Conservation (phyloP, 2,113 vertebrate species). For the Dascyllus trimaculatus region DNA sequence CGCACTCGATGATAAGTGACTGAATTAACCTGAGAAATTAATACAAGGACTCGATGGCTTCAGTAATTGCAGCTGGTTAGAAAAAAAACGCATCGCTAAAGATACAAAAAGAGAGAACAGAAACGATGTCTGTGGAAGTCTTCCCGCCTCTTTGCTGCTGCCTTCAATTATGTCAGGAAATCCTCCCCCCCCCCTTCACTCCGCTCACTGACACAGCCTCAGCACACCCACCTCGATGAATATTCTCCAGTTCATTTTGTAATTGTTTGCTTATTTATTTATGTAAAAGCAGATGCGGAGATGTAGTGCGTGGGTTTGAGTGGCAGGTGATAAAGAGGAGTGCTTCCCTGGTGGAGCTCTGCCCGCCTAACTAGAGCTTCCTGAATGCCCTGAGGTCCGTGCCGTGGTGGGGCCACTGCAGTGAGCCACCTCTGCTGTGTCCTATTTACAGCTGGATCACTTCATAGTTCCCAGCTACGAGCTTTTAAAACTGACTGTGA, state of each 20-base stretch:
- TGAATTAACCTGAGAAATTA: constrained; percentile 20
- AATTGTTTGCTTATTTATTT: constrained; percentile 44
- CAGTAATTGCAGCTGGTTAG: constrained; percentile 21
- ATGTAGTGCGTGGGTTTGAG: constrained; percentile 34
- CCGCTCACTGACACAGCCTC: constrained; percentile 13
- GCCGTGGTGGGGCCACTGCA: too few species aligned
- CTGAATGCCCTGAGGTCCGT: too few species aligned
- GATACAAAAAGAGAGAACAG: not conserved
- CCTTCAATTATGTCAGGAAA: constrained; percentile 22
- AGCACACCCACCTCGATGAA: constrained; percentile 47
- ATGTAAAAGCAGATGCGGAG: constrained; percentile 15
- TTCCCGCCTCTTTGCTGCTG: constrained; percentile 19
- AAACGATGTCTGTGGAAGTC: constrained; percentile 42
- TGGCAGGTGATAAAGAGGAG: constrained; percentile 6
- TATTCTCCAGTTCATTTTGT: constrained; percentile 41
- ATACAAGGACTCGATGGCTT: constrained; percentile 13
- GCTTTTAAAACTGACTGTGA: too few species aligned
- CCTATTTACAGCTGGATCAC: too few species aligned
- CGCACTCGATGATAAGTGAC: constrained; percentile 15
- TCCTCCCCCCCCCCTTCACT: not conserved
- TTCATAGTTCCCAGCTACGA: too few species aligned
- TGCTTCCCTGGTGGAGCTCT: too few species aligned
- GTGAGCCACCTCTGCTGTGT: too few species aligned
- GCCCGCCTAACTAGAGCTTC: too few species aligned
- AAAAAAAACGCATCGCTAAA: not conserved